Evolutionary conservation across 2,113 vertebrate genomes (phyloP).

Genomic region (Leptodactylus fuscus): DNA sequence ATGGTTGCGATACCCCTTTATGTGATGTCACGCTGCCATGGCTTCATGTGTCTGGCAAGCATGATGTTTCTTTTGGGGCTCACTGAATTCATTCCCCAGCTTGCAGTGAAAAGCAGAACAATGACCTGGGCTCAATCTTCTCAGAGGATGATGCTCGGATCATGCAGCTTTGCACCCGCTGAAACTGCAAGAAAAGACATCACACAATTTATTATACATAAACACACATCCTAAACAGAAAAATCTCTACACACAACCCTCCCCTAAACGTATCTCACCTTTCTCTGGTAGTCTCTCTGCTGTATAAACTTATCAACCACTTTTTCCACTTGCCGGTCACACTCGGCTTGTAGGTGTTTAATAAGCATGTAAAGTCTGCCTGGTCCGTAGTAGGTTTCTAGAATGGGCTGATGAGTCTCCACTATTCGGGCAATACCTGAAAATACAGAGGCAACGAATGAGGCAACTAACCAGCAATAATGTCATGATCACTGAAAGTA

Average conservation of each 20-base stretch:
- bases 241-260: too few species aligned
- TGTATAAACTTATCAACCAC: constrained; percentile 93
- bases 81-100: too few species aligned
- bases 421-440: constrained; percentile 93
- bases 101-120: neutral
- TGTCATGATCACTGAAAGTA: neutral
- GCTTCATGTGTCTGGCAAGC: neutral
- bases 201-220: neutral
- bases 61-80: neutral
- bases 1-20: too few species aligned
- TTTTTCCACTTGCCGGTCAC: constrained; percentile 90
- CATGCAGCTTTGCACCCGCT: constrained; percentile 92
- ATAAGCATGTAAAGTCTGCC: constrained; percentile 91
- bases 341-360: constrained; percentile 93
- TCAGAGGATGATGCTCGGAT: constrained; percentile 87
- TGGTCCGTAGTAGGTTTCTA: constrained; percentile 96
- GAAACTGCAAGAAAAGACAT: constrained; percentile 81
- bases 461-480: neutral
- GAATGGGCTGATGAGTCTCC: constrained; percentile 96
- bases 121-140: constrained; percentile 91
- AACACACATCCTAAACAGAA: neutral
- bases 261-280: constrained; percentile 74
- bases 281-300: constrained; percentile 90
- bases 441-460: neutral
- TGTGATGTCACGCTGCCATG: too few species aligned